Percentiles rank a stretch among this genome's conserved stretches.
These are phyloP conservation scores for Agrenia bidenticulata DNA, from an alignment of 2,888 invertebrate species.

Conservation along the genomic window DNA sequence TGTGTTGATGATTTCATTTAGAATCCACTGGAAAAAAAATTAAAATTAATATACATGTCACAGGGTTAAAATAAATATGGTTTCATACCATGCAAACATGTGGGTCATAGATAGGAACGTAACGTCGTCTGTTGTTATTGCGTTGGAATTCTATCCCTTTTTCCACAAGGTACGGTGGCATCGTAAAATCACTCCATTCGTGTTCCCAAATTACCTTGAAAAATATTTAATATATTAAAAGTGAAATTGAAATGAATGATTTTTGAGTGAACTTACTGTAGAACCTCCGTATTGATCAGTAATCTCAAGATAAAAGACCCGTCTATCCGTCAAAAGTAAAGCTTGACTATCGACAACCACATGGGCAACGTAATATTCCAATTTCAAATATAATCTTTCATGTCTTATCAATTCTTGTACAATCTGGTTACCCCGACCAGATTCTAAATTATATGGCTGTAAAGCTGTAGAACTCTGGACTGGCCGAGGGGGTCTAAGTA, in stretches of 20 bases:
- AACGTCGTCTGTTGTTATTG: too few relatives aligned
- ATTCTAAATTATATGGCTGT: not conserved
- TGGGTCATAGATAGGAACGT: too few relatives aligned
- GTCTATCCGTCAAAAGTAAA: not conserved
- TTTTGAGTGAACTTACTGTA: not conserved
- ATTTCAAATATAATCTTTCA: not conserved
- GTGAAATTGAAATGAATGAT: too few relatives aligned
- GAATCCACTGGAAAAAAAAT: too few relatives aligned
- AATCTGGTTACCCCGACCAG: not conserved
- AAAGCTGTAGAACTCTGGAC: not conserved
- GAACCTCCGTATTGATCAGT: not conserved
- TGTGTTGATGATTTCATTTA: too few relatives aligned
- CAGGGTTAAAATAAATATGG: too few relatives aligned
- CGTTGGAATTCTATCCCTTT: not conserved
- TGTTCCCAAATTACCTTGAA: slow-evolving; percentile 4
- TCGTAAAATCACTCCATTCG: not conserved
- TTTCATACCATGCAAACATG: too few relatives aligned
- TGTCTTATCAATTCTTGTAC: not conserved
- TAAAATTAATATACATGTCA: too few relatives aligned
- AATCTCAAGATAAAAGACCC: not conserved
- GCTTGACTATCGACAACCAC: not conserved
- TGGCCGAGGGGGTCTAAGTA: not conserved
- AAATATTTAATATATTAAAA: not conserved
- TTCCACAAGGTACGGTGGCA: not conserved
- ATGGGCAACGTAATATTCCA: not conserved